A percentile compares a stretch with the other conserved stretches of the same genome.
Evolutionary conservation across 2,113 vertebrate species (phyloP).

Genomic region (Oryzias melastigma): DNA sequence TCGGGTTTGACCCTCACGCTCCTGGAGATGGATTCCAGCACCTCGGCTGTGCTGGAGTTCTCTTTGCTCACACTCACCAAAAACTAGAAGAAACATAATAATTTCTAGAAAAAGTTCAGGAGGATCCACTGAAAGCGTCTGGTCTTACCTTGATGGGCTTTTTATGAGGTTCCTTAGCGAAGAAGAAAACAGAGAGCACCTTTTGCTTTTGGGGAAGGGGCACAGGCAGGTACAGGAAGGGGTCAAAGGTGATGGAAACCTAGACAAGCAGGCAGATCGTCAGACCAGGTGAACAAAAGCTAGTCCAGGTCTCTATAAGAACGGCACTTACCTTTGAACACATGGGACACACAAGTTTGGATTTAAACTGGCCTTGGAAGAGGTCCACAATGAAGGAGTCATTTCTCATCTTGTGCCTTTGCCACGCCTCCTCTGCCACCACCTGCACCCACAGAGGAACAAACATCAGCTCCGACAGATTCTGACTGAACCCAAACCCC

Average conservation of each 20-base stretch:
- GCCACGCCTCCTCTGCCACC: conserved; percentile 97
- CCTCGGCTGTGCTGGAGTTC: conserved; percentile 90
- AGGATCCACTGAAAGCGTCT: not conserved
- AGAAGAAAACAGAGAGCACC: conserved; percentile 93
- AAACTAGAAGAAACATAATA: too few relatives aligned
- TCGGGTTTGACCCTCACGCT: conserved; percentile 87
- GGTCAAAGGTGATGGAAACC: conserved; percentile 99
- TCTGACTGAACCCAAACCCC: not conserved
- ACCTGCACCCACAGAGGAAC: conserved; percentile 74
- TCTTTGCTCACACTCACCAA: conserved; percentile 97
- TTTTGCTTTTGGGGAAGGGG: conserved; percentile 97
- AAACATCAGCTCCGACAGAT: not conserved
- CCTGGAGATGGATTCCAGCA: conserved; percentile 90
- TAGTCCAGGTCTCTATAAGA: not conserved
- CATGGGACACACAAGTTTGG: conserved; percentile 94
- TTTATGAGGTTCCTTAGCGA: conserved; percentile 94
- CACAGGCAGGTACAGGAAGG: conserved; percentile 95
- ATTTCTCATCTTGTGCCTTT: conserved; percentile 97
- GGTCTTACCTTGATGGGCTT: conserved; percentile 91
- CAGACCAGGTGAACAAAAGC: not conserved
- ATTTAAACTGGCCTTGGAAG: conserved; percentile 99
- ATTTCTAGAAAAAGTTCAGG: too few relatives aligned
- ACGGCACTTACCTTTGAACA: conserved; percentile 89
- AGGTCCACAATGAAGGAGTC: conserved; percentile 98
- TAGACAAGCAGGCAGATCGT: conserved; percentile 45